Conservation (phyloP, 2,113 vertebrate genomes). For the Periophthalmodon schlosseri region DNA sequence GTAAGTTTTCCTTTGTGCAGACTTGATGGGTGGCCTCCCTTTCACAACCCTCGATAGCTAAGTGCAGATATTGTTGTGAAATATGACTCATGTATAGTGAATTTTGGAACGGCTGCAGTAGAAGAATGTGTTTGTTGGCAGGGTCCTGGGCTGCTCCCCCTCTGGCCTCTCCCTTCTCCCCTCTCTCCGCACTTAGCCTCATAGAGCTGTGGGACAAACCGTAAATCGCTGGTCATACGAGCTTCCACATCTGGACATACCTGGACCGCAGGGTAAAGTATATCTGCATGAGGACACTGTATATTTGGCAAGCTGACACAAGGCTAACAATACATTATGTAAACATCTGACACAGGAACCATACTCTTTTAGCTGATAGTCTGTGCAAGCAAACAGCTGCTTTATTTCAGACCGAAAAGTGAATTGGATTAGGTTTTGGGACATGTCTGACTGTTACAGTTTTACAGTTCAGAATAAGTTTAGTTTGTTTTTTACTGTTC, state of each 20-base stretch:
- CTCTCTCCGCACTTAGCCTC: neutral
- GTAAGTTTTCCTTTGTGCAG: neutral
- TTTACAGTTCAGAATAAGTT: neutral
- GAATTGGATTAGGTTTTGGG: neutral
- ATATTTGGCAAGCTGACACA: too few species aligned
- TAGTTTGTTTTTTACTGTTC: neutral
- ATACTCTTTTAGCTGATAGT: neutral
- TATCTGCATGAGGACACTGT: neutral
- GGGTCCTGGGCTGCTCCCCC: slow-evolving; percentile 1
- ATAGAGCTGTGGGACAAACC: neutral
- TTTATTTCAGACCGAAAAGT: neutral
- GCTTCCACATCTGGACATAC: neutral
- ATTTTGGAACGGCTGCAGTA: neutral
- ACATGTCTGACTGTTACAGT: too few species aligned
- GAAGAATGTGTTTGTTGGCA: slow-evolving; percentile 1
- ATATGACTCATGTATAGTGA: neutral
- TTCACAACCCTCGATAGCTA: too few species aligned
- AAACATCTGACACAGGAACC: neutral
- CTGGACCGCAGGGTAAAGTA: neutral
- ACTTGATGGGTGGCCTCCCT: neutral
- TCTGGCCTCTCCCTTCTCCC: neutral
- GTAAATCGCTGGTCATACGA: neutral
- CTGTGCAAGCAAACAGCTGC: too few species aligned
- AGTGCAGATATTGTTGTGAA: neutral
- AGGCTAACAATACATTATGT: neutral